Conservation (phyloP, 2,797 vertebrate species). For the Cirrhinus molitorella region DNA sequence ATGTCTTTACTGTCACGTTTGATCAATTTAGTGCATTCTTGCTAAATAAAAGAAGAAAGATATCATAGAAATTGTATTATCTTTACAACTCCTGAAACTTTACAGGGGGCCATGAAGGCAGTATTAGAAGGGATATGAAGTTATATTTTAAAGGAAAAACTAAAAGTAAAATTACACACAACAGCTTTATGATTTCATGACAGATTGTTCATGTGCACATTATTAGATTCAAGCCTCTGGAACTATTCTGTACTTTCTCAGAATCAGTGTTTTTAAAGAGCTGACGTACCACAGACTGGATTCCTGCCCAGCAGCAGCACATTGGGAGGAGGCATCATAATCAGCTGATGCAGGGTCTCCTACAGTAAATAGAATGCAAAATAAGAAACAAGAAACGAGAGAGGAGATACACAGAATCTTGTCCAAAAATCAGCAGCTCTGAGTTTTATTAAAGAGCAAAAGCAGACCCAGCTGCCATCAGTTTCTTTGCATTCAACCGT, state of each 20-base stretch:
- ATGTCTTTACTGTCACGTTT: neutral
- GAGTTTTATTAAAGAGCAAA: neutral
- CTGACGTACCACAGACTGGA: conserved; percentile 88
- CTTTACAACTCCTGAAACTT: neutral
- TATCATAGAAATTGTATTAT: neutral
- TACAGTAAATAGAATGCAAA: conserved; percentile 58
- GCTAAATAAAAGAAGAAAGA: neutral
- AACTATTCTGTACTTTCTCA: conserved; percentile 18
- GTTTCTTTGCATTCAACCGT: conserved; percentile 28
- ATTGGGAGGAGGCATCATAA: conserved; percentile 93
- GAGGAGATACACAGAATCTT: conserved; percentile 34
- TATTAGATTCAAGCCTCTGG: neutral
- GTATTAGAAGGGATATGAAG: neutral
- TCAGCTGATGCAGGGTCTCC: conserved; percentile 92
- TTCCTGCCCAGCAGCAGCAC: conserved; percentile 89
- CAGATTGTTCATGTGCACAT: neutral
- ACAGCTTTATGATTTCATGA: neutral
- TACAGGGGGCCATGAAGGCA: neutral
- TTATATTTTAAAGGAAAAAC: neutral
- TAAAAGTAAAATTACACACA: neutral
- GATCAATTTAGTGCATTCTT: neutral
- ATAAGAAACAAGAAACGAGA: conserved; percentile 36
- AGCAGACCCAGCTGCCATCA: conserved; percentile 12
- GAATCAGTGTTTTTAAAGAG: conserved; percentile 3
- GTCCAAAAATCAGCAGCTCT: neutral